Conservation (phyloP, 2,113 vertebrate species). For the Andinoacara biseriatus region DNA sequence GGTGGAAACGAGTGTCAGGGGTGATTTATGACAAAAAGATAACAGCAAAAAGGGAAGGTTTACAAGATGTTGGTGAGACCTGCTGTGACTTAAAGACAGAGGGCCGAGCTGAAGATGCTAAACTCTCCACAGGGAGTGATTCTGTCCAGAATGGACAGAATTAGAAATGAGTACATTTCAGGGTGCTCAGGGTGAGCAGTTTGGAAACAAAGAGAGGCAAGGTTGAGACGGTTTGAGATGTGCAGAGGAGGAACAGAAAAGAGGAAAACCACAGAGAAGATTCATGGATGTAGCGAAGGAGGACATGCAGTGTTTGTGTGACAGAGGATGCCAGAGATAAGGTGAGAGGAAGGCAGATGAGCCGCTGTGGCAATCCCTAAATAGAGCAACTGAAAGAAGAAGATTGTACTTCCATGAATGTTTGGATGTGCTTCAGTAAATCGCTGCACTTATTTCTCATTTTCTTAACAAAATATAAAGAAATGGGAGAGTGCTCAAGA, state of each 20-base stretch:
- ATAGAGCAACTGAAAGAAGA: not conserved
- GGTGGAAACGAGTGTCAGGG: no score
- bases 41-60: not conserved
- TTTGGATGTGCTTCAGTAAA: no score
- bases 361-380: not conserved
- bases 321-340: not conserved
- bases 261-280: not conserved
- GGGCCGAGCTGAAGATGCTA: not conserved
- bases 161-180: not conserved
- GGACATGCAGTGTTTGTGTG: not conserved
- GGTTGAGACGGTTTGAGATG: fast-evolving
- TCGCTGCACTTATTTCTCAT: not conserved
- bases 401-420: no score
- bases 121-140: not conserved
- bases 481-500: not conserved
- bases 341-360: not conserved
- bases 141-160: not conserved
- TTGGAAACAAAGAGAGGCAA: not conserved
- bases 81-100: not conserved
- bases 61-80: not conserved
- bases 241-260: not conserved
- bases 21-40: not conserved
- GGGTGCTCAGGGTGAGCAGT: no score
- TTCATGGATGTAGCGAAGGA: not conserved
- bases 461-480: not conserved